Base-by-base conservation (phyloP, 1,140 invertebrate species). In the Formica selysi region DNA sequence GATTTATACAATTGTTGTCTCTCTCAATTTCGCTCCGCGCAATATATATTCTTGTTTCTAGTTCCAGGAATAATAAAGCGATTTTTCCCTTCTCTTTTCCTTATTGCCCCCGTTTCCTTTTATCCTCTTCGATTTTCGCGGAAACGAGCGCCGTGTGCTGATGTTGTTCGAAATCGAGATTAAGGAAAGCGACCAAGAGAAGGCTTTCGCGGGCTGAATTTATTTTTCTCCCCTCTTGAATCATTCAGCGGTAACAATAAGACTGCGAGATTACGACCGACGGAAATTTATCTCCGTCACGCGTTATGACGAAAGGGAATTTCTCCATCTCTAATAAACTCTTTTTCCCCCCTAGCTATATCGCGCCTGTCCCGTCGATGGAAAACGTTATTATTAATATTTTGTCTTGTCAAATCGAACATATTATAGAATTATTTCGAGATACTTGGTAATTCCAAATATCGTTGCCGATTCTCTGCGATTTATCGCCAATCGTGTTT, bases 281-380 rank as follows among this genome's bases (percentile, higher is more conserved):
- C 67, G 2, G 32, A 74, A 57, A 83, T 83, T 83, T 83, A 83
- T 83, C 79, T 74, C 54, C n/a, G 38, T 73, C 68, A 83, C 19
- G 79, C 54, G n/a, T 59, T 83, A 83, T 62, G 54, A 83, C 36
- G 11, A 59, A 29, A 41, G 19, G 26, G 19, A 5, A 22, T 62
- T 61, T 32, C 57, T 44, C n/a, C 57, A 54, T 61, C n/a, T 61
- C 54, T 83, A 73, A 71, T 81, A 71, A 81, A 73, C 79, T 80
- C 19, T 6, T 59, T 19, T 71, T 19, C 5, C 36, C n/a, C 36
- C 32, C 6, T 67, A 7, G 5, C 8, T 36, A 51, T 44, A 22
- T 68, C 57, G 36, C 51, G 10, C 11, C 22, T 54, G 22, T 68
- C 61, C 26, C 26, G 26, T 51, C 8, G 29, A 19, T 32, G 3